A percentile compares a stretch with the other conserved stretches of the same genome.
Evolutionary conservation across 2,113 vertebrate species (phyloP).

Genomic region (Plecturocebus donacophilus): DNA sequence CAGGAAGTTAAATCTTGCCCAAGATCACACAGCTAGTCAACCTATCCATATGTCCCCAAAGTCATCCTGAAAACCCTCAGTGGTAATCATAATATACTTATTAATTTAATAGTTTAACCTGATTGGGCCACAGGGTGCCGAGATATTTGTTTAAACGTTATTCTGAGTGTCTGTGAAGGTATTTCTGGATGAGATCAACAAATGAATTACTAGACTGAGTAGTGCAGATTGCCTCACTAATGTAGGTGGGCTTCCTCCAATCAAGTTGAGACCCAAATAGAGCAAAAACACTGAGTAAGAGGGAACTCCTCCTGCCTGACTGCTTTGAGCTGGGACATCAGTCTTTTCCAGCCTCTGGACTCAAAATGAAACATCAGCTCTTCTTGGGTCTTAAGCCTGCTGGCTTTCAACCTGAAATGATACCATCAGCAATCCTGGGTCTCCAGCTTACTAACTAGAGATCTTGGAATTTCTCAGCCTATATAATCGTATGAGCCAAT

Average conservation of each 20-base stretch:
- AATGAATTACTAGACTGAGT: background rate
- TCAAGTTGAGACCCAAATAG: background rate
- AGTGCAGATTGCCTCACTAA: background rate
- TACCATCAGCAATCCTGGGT: background rate
- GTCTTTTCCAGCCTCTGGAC: background rate
- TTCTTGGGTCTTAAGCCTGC: background rate
- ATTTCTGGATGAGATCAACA: background rate
- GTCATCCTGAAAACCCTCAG: background rate
- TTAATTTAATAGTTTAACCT: background rate
- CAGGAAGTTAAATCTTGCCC: background rate
- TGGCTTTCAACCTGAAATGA: background rate
- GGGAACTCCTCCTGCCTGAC: background rate
- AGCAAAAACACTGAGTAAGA: background rate
- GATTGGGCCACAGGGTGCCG: background rate
- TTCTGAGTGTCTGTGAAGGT: background rate
- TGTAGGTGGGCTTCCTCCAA: background rate
- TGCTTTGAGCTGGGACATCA: background rate
- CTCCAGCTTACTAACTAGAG: background rate
- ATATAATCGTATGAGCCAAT: background rate
- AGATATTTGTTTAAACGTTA: background rate
- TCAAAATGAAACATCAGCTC: background rate
- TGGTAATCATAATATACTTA: background rate
- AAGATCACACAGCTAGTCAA: background rate
- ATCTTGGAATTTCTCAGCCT: background rate
- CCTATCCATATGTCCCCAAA: background rate